These are phyloP conservation scores for Euleptes europaea DNA, from an alignment of 2,113 vertebrate species.

Conservation along the genomic window DNA sequence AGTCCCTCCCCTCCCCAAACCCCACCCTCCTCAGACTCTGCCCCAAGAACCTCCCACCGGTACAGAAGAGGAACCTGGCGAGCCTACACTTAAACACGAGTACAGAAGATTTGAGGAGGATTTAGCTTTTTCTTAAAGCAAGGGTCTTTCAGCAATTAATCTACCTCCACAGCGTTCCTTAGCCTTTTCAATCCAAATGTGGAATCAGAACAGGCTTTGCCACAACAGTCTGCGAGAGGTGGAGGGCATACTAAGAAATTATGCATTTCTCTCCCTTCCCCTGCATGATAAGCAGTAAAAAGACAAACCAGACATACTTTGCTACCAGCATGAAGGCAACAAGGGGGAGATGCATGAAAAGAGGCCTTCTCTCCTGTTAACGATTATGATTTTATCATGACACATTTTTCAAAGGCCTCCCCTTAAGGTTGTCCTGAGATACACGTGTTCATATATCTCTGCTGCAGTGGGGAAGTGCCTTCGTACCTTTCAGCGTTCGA, in stretches of 20 bases:
- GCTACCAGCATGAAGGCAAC: conserved; percentile 21
- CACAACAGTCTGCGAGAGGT: not conserved
- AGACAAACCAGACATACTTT: not conserved
- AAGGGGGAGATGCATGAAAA: conserved; percentile 40
- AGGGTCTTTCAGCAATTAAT: too few relatives aligned
- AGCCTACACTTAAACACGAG: too few relatives aligned
- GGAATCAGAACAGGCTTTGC: not conserved
- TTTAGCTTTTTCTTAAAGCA: not conserved
- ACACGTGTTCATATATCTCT: conserved; percentile 22
- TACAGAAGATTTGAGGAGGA: too few relatives aligned
- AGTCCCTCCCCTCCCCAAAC: too few relatives aligned
- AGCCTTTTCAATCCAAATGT: too few relatives aligned
- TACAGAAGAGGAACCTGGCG: too few relatives aligned
- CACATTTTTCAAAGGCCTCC: conserved; percentile 54
- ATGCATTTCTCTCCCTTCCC: not conserved
- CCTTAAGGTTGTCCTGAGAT: conserved; percentile 57
- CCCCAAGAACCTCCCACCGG: too few relatives aligned
- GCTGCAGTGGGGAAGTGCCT: rapidly evolving
- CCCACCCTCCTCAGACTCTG: too few relatives aligned
- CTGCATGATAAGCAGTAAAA: conserved; percentile 10
- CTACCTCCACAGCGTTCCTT: not conserved
- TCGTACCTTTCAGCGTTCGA: conserved; percentile 8
- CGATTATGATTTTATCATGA: conserved; percentile 36
- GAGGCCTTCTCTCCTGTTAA: conserved; percentile 27
- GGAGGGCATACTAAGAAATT: not conserved